Evolutionary conservation across 1,140 invertebrate species (phyloP), one percentile per base, ranked within the genome.

Genomic region (Bombus confusus): DNA sequence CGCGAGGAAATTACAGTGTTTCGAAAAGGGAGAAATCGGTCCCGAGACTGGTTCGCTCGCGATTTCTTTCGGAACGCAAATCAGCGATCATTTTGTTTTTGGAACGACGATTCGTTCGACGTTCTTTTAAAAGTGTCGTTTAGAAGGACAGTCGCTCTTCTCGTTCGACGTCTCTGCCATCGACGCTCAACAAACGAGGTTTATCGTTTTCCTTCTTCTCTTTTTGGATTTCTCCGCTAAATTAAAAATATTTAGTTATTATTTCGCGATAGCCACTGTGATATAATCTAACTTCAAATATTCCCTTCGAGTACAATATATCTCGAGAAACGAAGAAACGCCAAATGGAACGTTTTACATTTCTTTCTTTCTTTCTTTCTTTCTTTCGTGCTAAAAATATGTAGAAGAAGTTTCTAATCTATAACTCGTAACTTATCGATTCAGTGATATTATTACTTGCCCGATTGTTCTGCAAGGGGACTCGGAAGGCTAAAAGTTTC

Each of bases 1-100:
- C 72, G 39, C 41, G n/a, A n/a, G 15, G 9, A 62, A 62, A 77
- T 77, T 77, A 62, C 57, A 77, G 75, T 59, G 57, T 13, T 59
- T 57, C 52, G 75, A 39, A 77, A 31, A n/a, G 75, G 31, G 37
- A 59, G 52, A 34, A 77, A 76, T 31, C 59, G 28, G 59, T 62
- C 59, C 3, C 4, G 59, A n/a, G 12, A 13, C 59, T n/a, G 57
- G 22, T 28, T 59, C 22, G 12, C 28, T 62, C 59, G 59, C 47
- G 47, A 22, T 62, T 62, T 62, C 59, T 62, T n/a, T n/a, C 12
- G 12, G 10, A 5, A 13, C 59, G 59, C n/a, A 62, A n/a, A 62
- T n/a, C 59, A n/a, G 28, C 59, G 59, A 62, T 28, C 59, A 5
- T 62, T 62, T 62, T 1, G 3, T n/a, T 62, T 13, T 25, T n/a